Evolutionary conservation across 2,797 vertebrate genomes (phyloP).

Genomic region (Xyrichtys novacula): DNA sequence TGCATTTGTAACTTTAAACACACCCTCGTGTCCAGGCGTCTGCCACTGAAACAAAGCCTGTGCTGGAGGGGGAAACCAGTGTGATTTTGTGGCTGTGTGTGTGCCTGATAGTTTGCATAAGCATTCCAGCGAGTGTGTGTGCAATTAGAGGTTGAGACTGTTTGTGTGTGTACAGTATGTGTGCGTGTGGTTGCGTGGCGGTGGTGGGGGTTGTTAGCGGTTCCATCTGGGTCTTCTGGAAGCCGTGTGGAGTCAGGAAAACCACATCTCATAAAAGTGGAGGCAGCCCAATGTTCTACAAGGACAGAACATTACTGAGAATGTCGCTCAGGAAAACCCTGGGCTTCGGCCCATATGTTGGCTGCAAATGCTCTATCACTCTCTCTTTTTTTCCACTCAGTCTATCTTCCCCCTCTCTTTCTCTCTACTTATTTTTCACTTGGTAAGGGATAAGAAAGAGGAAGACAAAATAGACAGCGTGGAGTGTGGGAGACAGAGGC

Average conservation of each 20-base stretch:
- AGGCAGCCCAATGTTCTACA: constrained; percentile 99
- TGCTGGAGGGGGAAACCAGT: constrained; percentile 45
- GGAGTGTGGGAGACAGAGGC: constrained; percentile 72
- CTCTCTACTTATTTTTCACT: constrained; percentile 69
- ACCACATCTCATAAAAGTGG: constrained; percentile 97
- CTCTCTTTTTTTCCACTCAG: constrained; percentile 57
- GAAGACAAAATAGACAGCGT: constrained; percentile 75
- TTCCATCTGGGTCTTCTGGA: constrained; percentile 98
- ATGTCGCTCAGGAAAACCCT: constrained; percentile 95
- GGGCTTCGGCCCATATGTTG: constrained; percentile 93
- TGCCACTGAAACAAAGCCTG: constrained; percentile 86
- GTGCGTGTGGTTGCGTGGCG: constrained; percentile 64
- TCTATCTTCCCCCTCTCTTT: constrained; percentile 54
- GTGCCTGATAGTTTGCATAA: constrained; percentile 77
- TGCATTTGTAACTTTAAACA: constrained; percentile 49
- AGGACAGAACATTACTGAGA: constrained; percentile 99
- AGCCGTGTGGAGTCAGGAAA: constrained; percentile 96
- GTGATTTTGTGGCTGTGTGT: constrained; percentile 68
- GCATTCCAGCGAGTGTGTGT: constrained; percentile 77
- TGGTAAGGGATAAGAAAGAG: constrained; percentile 74
- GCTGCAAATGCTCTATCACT: constrained; percentile 74
- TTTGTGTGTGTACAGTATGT: constrained; percentile 64
- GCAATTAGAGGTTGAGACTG: constrained; percentile 74
- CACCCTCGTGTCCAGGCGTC: constrained; percentile 69
- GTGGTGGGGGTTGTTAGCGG: constrained; percentile 84